A percentile compares a stretch with the other conserved stretches of the same genome.
phyloP scores from a whole-genome alignment of 2,113 vertebrate species.

The Psittacus erithacus region DNA sequence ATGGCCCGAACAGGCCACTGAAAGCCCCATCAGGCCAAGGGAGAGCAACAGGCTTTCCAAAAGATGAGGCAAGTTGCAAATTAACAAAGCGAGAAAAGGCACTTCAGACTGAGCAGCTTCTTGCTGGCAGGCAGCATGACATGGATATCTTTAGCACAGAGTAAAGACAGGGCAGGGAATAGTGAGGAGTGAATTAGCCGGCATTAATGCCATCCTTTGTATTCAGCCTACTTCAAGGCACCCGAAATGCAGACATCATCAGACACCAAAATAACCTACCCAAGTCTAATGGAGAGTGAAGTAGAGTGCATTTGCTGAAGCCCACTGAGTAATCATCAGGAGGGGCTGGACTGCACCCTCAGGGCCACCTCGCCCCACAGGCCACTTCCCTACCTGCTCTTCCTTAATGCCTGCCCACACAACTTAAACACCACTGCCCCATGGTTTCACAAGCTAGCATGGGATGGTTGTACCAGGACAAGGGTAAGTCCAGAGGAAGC shows the following conservation, averaged over 20 bases:
- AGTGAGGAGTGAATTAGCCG: neutral
- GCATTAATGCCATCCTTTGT: slow-evolving; percentile 7
- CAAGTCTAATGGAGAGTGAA: neutral
- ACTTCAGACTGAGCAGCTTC: slow-evolving; percentile 4
- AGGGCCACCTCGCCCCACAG: neutral
- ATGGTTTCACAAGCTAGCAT: neutral
- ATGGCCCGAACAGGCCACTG: neutral
- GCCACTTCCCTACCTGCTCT: neutral
- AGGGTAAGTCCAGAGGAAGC: neutral
- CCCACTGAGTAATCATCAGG: neutral
- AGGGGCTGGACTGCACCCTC: neutral
- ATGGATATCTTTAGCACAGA: neutral
- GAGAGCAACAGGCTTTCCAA: neutral
- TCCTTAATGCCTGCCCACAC: neutral
- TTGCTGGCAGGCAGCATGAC: neutral
- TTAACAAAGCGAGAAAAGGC: neutral
- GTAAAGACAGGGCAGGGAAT: neutral
- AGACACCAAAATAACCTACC: neutral
- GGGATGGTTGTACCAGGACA: neutral
- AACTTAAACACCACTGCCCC: neutral
- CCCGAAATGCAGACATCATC: neutral
- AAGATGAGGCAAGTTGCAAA: neutral
- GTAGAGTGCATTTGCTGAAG: neutral
- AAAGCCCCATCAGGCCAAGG: neutral
- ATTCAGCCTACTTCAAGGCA: neutral